phyloP scores from a whole-genome alignment of 1,140 invertebrate genomes.

The Drosophila yakuba region DNA sequence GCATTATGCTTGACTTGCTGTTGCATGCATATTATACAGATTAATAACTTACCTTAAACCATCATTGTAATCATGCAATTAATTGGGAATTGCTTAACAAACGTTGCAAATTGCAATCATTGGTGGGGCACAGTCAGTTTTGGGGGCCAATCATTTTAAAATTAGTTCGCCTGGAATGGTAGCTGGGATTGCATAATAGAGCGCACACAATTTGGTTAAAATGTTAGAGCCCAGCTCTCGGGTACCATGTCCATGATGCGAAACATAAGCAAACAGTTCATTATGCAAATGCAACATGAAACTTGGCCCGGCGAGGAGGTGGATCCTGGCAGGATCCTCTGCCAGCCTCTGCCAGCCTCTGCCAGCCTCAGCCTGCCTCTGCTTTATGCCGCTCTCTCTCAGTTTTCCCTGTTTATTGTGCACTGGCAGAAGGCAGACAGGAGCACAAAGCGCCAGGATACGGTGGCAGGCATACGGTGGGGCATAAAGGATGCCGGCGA shows the following conservation, averaged over 20 bases:
- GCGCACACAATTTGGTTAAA: constrained; percentile 75
- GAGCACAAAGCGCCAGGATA: constrained; percentile 54
- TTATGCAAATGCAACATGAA: constrained; percentile 81
- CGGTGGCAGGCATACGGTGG: constrained; percentile 7
- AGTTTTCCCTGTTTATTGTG: constrained; percentile 80
- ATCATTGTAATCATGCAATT: background rate
- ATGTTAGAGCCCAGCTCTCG: constrained; percentile 43
- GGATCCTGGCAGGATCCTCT: constrained; percentile 22
- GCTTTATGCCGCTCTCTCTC: constrained; percentile 67
- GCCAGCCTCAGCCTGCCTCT: constrained; percentile 8
- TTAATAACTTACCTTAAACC: background rate
- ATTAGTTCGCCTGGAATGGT: constrained; percentile 40
- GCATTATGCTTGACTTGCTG: constrained; percentile 18
- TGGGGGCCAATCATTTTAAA: constrained; percentile 30
- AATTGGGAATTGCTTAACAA: background rate
- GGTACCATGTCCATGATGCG: constrained; percentile 46
- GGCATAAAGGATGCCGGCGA: constrained; percentile 9
- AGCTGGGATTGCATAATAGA: constrained; percentile 60
- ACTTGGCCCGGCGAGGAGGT: constrained; percentile 41
- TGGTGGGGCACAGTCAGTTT: constrained; percentile 17
- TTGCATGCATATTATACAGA: too few relatives aligned
- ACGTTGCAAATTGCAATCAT: background rate
- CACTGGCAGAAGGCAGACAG: constrained; percentile 66
- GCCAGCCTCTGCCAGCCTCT: background rate
- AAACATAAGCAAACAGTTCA: constrained; percentile 77